Percentiles rank a stretch among this genome's conserved stretches.
phyloP scores from a whole-genome alignment of 2,113 vertebrate genomes.

The Nerophis ophidion region DNA sequence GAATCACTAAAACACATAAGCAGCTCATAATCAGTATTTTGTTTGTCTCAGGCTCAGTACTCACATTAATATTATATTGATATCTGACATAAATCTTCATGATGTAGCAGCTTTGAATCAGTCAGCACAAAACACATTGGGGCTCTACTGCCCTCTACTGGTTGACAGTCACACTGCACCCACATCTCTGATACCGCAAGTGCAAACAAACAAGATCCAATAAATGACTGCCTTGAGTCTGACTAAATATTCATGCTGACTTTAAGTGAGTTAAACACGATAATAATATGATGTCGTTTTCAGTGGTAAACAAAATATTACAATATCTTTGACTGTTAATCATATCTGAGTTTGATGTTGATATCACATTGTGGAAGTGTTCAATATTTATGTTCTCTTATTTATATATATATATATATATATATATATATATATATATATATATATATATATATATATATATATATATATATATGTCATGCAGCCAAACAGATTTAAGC shows the following conservation, averaged over 20 bases:
- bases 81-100: not conserved
- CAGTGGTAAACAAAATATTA: not conserved
- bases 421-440: too few relatives aligned
- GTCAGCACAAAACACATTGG: not conserved
- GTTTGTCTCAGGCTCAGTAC: not conserved
- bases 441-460: too few relatives aligned
- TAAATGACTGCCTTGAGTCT: not conserved
- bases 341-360: not conserved
- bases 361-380: not conserved
- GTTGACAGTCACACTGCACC: constrained; percentile 1
- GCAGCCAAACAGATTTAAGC: too few relatives aligned
- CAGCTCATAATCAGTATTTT: too few relatives aligned
- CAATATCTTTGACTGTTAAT: not conserved
- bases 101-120: not conserved
- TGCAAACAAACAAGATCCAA: not conserved
- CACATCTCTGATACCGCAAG: not conserved
- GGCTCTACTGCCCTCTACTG: constrained; percentile 52
- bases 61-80: not conserved
- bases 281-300: too few relatives aligned
- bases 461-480: too few relatives aligned
- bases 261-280: not conserved
- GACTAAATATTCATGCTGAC: not conserved
- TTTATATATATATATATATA: too few relatives aligned
- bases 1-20: not conserved
- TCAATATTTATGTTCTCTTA: not conserved